A percentile compares a stretch with the other conserved stretches of the same genome.
Evolutionary conservation across 1,140 invertebrate species (phyloP).

Genomic region (Camponotus floridanus): DNA sequence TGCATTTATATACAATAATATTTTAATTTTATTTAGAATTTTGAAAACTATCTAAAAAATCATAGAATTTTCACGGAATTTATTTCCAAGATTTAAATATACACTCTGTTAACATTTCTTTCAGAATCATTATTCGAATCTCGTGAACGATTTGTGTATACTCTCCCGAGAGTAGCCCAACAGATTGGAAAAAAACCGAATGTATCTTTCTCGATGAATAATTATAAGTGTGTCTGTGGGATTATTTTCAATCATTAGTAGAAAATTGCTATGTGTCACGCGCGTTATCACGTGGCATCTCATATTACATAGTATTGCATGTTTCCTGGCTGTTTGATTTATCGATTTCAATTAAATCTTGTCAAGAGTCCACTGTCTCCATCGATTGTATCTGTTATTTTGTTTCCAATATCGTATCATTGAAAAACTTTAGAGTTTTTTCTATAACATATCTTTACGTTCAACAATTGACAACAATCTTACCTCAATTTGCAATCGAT

Average conservation of each 20-base stretch:
- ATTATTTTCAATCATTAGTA: slow-evolving; percentile 14
- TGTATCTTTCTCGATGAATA: not conserved
- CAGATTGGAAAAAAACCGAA: not conserved
- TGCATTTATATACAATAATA: too few relatives aligned
- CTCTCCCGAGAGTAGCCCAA: too few relatives aligned
- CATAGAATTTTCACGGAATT: too few relatives aligned
- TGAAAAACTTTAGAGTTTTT: not conserved
- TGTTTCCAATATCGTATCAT: not conserved
- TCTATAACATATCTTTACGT: not conserved
- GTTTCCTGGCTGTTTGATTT: slow-evolving; percentile 27
- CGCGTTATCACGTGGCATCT: not conserved
- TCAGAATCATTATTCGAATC: not conserved
- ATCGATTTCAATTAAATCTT: slow-evolving; percentile 20
- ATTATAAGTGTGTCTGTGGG: not conserved
- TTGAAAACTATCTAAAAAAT: too few relatives aligned
- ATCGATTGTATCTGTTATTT: not conserved
- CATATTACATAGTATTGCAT: slow-evolving; percentile 12
- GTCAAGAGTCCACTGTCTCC: not conserved
- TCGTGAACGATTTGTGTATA: not conserved
- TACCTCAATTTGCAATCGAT: not conserved
- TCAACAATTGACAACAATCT: slow-evolving; percentile 4
- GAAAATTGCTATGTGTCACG: slow-evolving; percentile 25
- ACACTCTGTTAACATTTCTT: not conserved
- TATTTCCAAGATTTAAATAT: too few relatives aligned
- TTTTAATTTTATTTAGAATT: too few relatives aligned